Evolutionary conservation across 2,888 invertebrate genomes (phyloP), one percentile per base, ranked within the genome.

Genomic region (Macrosoma leucophasiata): DNA sequence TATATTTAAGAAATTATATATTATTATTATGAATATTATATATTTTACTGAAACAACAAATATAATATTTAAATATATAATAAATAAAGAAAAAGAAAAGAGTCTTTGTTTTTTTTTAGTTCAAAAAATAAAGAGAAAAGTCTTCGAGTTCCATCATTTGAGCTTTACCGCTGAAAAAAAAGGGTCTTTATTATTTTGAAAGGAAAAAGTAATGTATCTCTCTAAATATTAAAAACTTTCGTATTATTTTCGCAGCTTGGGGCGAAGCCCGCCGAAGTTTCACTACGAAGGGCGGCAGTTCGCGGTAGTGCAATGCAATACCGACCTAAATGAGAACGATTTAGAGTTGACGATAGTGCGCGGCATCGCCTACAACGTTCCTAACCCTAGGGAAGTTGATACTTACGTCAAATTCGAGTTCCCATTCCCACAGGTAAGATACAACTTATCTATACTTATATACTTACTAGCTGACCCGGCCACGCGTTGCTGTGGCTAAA

Each of bases 351-450:
- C 88, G 12, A 88, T 97, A 41, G 87, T 96, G 1, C 89, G 95
- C 51, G 97, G 97, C 27, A 90, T 97, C 40, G 94, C 94, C 51
- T 96, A 93, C 75, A 90, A 89, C 68, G 93, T 94, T 25, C 77
- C 89, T 33, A 91, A 93, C 67, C 91, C 95, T 0, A 93, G 93
- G 62, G 96, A 97, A 39, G 87, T 96, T 14, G 96, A 97, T 59
- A 96, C 97, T 0, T 98, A 94, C 62, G 93, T 98, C 7, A 94
- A 92, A 63, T 91, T 93, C 58, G 97, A 97, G 62, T 95, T 98
- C 68, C 97, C 97, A 0, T 95, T 89, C 72, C 96, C 96, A 12
- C 89, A 88, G 64, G 94, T 94, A 65, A 84, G 86, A 39, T 23
- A 9, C 1, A 6, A n/a, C 8, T n/a, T 36, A 33, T 12, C 1